A percentile compares a stretch with the other conserved stretches of the same genome.
Evolutionary conservation across 2,888 invertebrate species (phyloP).

Genomic region (Ypsolopha scabrella): DNA sequence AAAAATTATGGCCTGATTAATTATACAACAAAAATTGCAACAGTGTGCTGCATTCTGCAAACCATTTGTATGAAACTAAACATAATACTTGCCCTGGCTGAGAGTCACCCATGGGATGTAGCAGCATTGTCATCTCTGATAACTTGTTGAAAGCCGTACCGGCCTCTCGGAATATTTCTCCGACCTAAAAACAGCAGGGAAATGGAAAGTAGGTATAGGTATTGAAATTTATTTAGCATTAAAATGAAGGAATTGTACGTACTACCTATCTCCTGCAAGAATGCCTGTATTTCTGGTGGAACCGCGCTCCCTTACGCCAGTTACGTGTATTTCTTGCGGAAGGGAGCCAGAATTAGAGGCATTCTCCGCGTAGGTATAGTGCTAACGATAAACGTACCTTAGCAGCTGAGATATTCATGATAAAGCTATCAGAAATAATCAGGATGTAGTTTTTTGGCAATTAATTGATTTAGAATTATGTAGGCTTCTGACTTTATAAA

Average conservation of each 20-base stretch:
- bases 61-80: background rate
- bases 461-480: too few species aligned
- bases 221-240: too few species aligned
- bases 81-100: conserved; percentile 76
- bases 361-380: background rate
- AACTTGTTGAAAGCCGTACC: conserved; percentile 94
- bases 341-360: too few species aligned
- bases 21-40: background rate
- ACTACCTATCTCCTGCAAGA: background rate
- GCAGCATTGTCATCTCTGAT: conserved; percentile 93
- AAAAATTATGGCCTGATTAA: too few species aligned
- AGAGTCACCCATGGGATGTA: conserved; percentile 90
- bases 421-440: background rate
- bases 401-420: conserved; percentile 25
- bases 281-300: too few species aligned
- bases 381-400: conserved; percentile 14
- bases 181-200: conserved; percentile 74
- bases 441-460: too few species aligned
- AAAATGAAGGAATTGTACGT: background rate
- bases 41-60: background rate
- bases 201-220: too few species aligned
- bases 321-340: too few species aligned
- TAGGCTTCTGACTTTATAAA: too few species aligned
- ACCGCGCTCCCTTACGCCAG: too few species aligned
- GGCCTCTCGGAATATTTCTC: conserved; percentile 96